Base-by-base conservation (phyloP, 2,888 invertebrate species). In the Yponomeuta plumbellus region DNA sequence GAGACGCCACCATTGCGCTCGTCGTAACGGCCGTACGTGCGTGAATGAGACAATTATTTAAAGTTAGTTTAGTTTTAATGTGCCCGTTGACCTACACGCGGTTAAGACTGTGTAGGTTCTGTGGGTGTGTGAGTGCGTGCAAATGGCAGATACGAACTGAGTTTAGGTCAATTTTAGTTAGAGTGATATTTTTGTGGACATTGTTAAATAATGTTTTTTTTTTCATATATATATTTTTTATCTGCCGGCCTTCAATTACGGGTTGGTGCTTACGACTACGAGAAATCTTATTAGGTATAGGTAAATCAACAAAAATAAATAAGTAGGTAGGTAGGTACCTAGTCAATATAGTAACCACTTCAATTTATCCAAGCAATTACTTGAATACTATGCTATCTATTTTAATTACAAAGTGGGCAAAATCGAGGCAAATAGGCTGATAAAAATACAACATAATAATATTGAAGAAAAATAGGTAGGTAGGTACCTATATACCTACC, bases 21-120 rank as follows among this genome's bases (percentile, higher is more conserved):
- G 71, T 77, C 76, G 73, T 80, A 80, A 82, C 83, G 75, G 76
- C 76, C 73, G 78, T 73, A 75, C 79, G 83, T 81, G 90, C 85
- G 88, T 81, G 88, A 91, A 87, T 84, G 88, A 88, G 91, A 91
- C 88, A 86, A 85, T 89, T 90, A 90, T 88, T 88, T 83, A 88
- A 88, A 85, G 85, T 87, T 86, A 85, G 90, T 84, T 81, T 85
- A 85, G 86, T 88, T 90, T 86, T 70, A 69, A 69, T 67, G 68
- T 61, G 56, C 23, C 63, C 23, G 67, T 69, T 69, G 67, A 69
- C 69, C 68, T 67, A 69, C 69, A 67, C 66, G 64, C 11, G 65
- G 59, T 62, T 88, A 87, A 73, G 73, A 76, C 78, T 80, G 80
- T 78, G 80, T 84, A 81, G 78, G 82, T 83, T 78, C 80, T 79